These are phyloP conservation scores for Melinaea marsaeus DNA, from an alignment of 2,888 invertebrate species.

Conservation along the genomic window DNA sequence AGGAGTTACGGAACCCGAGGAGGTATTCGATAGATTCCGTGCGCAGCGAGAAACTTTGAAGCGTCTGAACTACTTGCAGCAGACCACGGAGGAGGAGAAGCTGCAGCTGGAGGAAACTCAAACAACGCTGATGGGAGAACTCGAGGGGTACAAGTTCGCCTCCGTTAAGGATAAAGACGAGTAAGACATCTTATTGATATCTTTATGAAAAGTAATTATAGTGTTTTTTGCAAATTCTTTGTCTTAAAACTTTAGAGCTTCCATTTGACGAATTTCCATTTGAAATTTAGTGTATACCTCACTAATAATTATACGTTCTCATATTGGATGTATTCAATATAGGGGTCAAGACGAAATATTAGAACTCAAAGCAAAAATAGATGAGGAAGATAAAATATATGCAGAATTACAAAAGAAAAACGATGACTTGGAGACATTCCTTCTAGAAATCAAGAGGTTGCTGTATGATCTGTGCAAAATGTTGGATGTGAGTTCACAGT, in stretches of 20 bases:
- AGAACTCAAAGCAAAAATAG: conserved; percentile 79
- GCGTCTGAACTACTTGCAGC: conserved; percentile 83
- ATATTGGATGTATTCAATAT: conserved; percentile 31
- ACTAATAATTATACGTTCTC: background rate
- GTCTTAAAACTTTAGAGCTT: too few relatives aligned
- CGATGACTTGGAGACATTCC: conserved; percentile 58
- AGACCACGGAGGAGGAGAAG: conserved; percentile 86
- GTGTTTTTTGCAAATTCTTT: background rate
- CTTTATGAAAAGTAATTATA: background rate
- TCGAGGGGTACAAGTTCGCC: conserved; percentile 87
- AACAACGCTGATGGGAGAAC: conserved; percentile 80
- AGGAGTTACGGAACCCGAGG: conserved; percentile 85
- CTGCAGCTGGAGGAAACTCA: conserved; percentile 81
- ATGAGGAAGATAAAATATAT: conserved; percentile 59
- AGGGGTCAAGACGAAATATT: conserved; percentile 86
- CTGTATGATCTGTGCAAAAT: conserved; percentile 67
- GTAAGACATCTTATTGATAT: conserved; percentile 60
- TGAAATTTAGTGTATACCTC: background rate
- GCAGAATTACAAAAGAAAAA: conserved; percentile 50
- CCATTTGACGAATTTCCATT: too few relatives aligned
- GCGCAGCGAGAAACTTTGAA: conserved; percentile 85
- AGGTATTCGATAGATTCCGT: conserved; percentile 85
- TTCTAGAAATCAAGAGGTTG: conserved; percentile 66
- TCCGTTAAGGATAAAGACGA: conserved; percentile 89
- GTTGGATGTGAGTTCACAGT: conserved; percentile 56